Evolutionary conservation across 2,888 invertebrate genomes (phyloP).

Genomic region (Callyntrura sp.): DNA sequence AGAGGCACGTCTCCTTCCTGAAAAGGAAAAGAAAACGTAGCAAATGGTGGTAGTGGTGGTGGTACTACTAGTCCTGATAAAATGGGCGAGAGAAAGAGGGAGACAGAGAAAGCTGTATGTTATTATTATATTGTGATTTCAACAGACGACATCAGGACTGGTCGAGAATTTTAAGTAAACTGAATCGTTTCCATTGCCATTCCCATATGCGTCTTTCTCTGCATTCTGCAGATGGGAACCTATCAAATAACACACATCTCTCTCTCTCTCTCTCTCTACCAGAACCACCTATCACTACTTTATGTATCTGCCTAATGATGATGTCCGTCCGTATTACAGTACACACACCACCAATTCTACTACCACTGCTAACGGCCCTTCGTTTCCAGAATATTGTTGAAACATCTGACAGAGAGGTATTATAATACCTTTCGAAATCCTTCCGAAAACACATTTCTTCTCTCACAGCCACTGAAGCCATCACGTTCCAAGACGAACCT

Average conservation of each 20-base stretch:
- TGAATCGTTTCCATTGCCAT: constrained; percentile 25
- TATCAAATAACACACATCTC: neutral
- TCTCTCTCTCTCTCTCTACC: no score
- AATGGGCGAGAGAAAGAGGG: neutral
- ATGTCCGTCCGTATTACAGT: neutral
- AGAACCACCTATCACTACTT: neutral
- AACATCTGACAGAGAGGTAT: no score
- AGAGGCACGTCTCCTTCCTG: constrained; percentile 17
- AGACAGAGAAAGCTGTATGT: constrained; percentile 35
- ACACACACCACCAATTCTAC: no score
- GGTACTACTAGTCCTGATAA: neutral
- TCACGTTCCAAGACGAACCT: no score
- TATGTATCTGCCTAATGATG: neutral
- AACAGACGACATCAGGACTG: constrained; percentile 47
- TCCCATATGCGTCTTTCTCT: constrained; percentile 54
- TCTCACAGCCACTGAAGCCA: no score
- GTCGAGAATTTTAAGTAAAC: constrained; percentile 55
- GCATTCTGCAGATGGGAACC: neutral
- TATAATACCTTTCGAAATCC: no score
- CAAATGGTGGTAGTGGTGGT: neutral
- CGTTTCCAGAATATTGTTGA: no score
- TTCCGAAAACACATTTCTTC: no score
- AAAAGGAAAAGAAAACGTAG: constrained; percentile 13
- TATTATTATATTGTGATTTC: constrained; percentile 59
- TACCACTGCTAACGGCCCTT: no score